Evolutionary conservation across 2,888 invertebrate genomes (phyloP), one percentile per base, ranked within the genome.

Genomic region (Machimus atricapillus): DNA sequence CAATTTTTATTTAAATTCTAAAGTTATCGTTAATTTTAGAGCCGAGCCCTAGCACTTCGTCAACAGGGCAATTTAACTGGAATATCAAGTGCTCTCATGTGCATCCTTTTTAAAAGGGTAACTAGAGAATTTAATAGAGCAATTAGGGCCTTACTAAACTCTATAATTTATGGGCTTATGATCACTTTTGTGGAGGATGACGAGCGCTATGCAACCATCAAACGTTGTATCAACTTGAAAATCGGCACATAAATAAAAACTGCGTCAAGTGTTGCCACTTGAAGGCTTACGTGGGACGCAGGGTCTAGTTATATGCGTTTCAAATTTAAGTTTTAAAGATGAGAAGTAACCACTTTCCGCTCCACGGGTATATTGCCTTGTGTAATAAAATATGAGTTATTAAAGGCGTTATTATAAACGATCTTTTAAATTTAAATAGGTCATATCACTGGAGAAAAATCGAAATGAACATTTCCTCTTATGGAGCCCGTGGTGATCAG

Each of bases 251-350:
- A 34, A 37, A 37, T 76, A 76, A 76, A 37, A 76, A 76, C 40
- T 76, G 76, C n/a, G 37, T 76, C 76, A 76, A 76, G 76, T 76
- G 37, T n/a, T 76, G 40, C n/a, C 76, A 19, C 66, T 66, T 66
- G 66, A 66, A 23, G 12, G 27, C 27, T 46, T 19, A 23, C 66
- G 19, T 27, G 23, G 27, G 23, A 19, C 56, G 56, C 23, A 66
- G 66, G 19, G 66, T 66, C 66, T 66, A 66, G 66, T 14, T 66
- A 2, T 46, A 16, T 9, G n/a, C 2, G 19, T 27, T 27, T 66
- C 6, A n/a, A 52, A 52, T 52, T 46, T 52, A 52, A 12, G 27
- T 66, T 66, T 66, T 27, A 27, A 19, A 66, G 23, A 27, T 27
- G 19, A 19, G 12, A 66, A 66, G 9, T 66, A 66, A 66, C 8